These are phyloP conservation scores for Hepsetus odoe DNA, from an alignment of 2,113 vertebrate species.

Conservation along the genomic window DNA sequence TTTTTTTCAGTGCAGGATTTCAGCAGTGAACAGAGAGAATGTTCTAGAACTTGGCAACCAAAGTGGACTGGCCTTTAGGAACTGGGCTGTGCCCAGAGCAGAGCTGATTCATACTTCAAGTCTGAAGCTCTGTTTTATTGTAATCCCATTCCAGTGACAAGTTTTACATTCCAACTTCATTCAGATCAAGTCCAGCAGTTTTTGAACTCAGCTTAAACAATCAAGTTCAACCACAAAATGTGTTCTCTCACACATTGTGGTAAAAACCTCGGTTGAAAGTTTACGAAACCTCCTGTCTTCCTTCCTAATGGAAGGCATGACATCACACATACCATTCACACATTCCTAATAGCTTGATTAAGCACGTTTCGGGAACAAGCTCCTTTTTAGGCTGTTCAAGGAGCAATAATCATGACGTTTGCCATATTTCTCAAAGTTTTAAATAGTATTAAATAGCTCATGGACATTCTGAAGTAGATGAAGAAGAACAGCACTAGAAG, in stretches of 20 bases:
- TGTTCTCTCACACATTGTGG: background rate
- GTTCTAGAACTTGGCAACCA: slow-evolving; percentile 1
- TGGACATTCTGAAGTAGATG: no score
- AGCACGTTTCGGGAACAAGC: background rate
- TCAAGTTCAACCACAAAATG: background rate
- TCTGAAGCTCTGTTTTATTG: background rate
- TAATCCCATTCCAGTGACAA: background rate
- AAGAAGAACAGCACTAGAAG: no score
- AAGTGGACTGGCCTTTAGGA: slow-evolving; percentile 5
- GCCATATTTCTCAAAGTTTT: background rate
- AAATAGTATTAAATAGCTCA: no score
- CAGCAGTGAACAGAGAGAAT: background rate
- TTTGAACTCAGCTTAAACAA: background rate
- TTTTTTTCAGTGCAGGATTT: background rate
- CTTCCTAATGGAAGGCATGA: background rate
- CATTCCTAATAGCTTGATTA: background rate
- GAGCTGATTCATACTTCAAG: background rate
- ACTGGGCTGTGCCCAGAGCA: slow-evolving; percentile 1
- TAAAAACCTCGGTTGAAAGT: background rate
- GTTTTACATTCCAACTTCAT: background rate
- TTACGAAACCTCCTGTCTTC: background rate
- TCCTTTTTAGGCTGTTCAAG: background rate
- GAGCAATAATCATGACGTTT: background rate
- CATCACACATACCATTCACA: slow-evolving; percentile 1
- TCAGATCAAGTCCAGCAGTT: background rate